Evolutionary conservation across 2,797 vertebrate species (phyloP), one percentile per base, ranked within the genome.

Genomic region (Rhynchotus rufescens): DNA sequence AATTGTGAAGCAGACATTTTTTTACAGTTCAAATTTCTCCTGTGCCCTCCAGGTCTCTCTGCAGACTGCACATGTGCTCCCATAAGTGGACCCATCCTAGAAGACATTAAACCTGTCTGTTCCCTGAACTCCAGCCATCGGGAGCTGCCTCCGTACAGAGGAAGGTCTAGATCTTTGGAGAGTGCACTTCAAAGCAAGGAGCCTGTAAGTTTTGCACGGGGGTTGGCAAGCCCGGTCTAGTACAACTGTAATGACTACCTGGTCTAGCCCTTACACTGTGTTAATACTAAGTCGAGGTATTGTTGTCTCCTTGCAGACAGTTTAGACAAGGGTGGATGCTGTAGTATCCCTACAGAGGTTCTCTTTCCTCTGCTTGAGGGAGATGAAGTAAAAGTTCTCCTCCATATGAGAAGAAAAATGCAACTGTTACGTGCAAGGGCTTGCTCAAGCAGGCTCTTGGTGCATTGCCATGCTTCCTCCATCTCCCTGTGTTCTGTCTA

Each of bases 161-260:
- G 61, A 84, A 94, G 92, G 21, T 91, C 94, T 56, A 89, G 0
- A 56, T 97, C 96, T 45, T 86, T 88, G 74, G 85, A 91, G 45
- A 74, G 59, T 52, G 42, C 26, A 20, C 77, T 93, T 81, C 92
- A 90, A 84, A 92, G 44, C 78, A 83, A 90, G 42, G 21, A 92
- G n/a, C 8, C 34, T 86, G 92, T 95, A 94, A 96, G 95, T 93
- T 44, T 2, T 6, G 28, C 13, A 22, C 62, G n/a, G 78, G 76
- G 83, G 32, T 32, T 76, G 62, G 62, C 38, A 76, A 12, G 21
- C 10, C 7, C 77, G 34, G 30, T 80, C 78, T 82, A 72, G 82
- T 80, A 26, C 10, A 61, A 34, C 23, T 86, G 2, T 84, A 69
- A 40, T 56, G 23, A 49, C n/a, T 28, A 51, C 60, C 76, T 94